A percentile compares a stretch with the other conserved stretches of the same genome.
Evolutionary conservation across 2,113 vertebrate genomes (phyloP).

Genomic region (Capra hircus): DNA sequence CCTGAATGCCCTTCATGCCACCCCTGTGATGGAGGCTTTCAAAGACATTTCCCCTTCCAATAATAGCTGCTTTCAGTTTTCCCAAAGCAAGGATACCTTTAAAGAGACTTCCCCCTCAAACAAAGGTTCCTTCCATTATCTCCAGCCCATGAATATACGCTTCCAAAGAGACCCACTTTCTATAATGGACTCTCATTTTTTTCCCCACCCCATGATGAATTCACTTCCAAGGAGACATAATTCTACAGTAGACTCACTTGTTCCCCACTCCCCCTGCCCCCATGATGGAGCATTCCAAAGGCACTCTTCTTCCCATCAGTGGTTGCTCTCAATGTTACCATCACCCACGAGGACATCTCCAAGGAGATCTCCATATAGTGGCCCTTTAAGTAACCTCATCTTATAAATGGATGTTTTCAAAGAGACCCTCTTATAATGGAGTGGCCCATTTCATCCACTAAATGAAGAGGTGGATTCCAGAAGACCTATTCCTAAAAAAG

Average conservation of each 20-base stretch:
- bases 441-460: background rate
- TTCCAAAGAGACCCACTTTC: background rate
- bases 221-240: background rate
- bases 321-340: background rate
- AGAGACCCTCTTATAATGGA: background rate
- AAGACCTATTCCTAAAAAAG: background rate
- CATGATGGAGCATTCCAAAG: background rate
- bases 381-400: background rate
- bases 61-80: background rate
- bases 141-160: background rate
- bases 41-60: background rate
- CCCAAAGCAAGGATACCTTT: background rate
- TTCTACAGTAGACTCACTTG: background rate
- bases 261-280: background rate
- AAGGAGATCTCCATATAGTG: background rate
- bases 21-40: background rate
- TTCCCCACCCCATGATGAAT: background rate
- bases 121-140: background rate
- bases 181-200: background rate
- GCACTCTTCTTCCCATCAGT: background rate
- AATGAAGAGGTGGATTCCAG: background rate
- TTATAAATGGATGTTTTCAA: background rate
- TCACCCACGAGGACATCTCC: background rate
- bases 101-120: background rate
- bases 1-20: background rate